phyloP scores from a whole-genome alignment of 2,113 vertebrate species.

The Austrofundulus limnaeus region DNA sequence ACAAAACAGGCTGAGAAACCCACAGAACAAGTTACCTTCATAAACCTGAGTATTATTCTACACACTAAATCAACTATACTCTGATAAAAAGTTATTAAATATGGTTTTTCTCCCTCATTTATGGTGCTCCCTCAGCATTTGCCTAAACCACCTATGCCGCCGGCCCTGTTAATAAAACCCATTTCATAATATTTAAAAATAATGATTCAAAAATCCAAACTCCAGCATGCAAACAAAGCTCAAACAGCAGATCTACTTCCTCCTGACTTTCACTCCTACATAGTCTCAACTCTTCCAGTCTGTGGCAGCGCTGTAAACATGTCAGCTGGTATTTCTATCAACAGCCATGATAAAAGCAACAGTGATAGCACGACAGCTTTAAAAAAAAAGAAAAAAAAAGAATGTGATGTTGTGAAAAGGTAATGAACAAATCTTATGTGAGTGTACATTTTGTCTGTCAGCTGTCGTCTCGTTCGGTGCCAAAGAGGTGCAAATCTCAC shows the following conservation, averaged over 20 bases:
- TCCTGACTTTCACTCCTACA: slow-evolving; percentile 44
- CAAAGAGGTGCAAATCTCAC: neutral
- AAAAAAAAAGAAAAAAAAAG: too few relatives aligned
- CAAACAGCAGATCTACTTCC: slow-evolving; percentile 31
- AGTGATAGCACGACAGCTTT: slow-evolving; percentile 1
- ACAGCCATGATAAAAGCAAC: slow-evolving; percentile 2
- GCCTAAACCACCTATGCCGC: too few relatives aligned
- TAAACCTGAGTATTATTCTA: too few relatives aligned
- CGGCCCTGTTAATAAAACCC: too few relatives aligned
- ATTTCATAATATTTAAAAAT: slow-evolving; percentile 10
- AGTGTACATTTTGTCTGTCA: neutral
- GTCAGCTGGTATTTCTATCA: slow-evolving; percentile 18
- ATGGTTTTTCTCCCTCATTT: too few relatives aligned
- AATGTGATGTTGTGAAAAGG: neutral
- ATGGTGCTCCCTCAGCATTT: too few relatives aligned
- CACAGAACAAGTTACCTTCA: too few relatives aligned
- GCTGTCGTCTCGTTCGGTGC: neutral
- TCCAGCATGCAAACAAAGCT: slow-evolving; percentile 7
- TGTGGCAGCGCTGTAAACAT: slow-evolving; percentile 45
- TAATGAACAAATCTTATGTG: neutral
- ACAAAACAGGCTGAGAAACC: too few relatives aligned
- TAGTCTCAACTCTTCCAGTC: slow-evolving; percentile 20
- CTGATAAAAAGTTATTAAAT: too few relatives aligned
- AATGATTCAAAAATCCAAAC: neutral
- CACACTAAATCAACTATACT: too few relatives aligned